Percentiles rank a stretch among this genome's conserved stretches.
Evolutionary conservation across 1,140 invertebrate genomes (phyloP).

Genomic region (Ips nitidus): DNA sequence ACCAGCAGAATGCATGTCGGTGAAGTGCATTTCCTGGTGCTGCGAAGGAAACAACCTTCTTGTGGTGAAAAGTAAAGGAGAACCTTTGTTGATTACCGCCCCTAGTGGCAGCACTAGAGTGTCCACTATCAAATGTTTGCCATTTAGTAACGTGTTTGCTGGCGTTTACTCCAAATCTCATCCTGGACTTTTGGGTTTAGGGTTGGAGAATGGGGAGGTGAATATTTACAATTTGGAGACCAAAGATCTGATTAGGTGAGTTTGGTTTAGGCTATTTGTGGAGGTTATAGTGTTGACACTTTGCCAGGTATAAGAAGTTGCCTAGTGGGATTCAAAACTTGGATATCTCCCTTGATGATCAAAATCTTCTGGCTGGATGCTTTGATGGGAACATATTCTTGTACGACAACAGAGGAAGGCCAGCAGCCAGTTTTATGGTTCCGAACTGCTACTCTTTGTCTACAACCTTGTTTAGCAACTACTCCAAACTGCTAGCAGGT

Average conservation of each 20-base stretch:
- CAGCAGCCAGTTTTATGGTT: constrained; percentile 39
- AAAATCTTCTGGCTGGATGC: constrained; percentile 40
- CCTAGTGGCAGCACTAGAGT: constrained; percentile 8
- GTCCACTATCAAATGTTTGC: constrained; percentile 9
- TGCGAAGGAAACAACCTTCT: constrained; percentile 37
- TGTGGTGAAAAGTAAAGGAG: constrained; percentile 34
- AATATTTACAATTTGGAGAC: constrained; percentile 33
- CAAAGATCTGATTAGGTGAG: constrained; percentile 8
- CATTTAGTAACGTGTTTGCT: constrained; percentile 20
- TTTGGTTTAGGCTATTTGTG: background rate
- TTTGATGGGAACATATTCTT: constrained; percentile 41
- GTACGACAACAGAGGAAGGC: constrained; percentile 29
- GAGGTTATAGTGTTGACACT: background rate
- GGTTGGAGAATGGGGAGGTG: constrained; percentile 35
- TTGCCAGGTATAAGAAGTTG: constrained; percentile 25
- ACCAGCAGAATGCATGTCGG: constrained; percentile 25
- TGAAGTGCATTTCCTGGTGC: constrained; percentile 42
- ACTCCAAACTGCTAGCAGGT: constrained; percentile 34
- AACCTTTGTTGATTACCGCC: constrained; percentile 29
- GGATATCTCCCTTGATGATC: constrained; percentile 38
- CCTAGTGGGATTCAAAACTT: constrained; percentile 37
- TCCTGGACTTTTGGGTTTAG: constrained; percentile 37
- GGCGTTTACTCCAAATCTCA: constrained; percentile 36
- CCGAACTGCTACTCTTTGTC: constrained; percentile 37
- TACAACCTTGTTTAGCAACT: constrained; percentile 37